Evolutionary conservation across 2,888 invertebrate species (phyloP).

Genomic region (Elgonia sp.): DNA sequence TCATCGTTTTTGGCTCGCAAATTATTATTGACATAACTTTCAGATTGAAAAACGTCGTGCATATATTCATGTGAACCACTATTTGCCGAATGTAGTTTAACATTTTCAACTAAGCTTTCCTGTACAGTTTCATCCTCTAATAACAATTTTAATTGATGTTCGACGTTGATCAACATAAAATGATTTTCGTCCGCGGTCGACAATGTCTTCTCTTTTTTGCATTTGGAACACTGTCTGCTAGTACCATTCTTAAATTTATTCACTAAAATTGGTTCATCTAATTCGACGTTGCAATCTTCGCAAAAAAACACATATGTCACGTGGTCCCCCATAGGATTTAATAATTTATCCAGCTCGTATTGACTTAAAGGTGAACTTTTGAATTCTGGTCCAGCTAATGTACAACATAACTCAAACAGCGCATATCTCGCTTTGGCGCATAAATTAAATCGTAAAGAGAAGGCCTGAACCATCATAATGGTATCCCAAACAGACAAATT

Average conservation of each 20-base stretch:
- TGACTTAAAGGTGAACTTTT: background rate
- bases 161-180: too few relatives aligned
- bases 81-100: too few relatives aligned
- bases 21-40: conserved; percentile 19
- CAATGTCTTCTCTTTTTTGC: too few relatives aligned
- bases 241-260: too few relatives aligned
- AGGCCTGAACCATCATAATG: conserved; percentile 16
- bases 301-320: conserved; percentile 42
- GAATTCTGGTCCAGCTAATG: conserved; percentile 1
- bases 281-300: conserved; percentile 36
- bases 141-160: too few relatives aligned
- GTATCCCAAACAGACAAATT: conserved; percentile 18
- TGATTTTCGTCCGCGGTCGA: too few relatives aligned
- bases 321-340: conserved; percentile 14
- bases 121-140: too few relatives aligned
- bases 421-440: conserved; percentile 14
- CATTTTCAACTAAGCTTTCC: too few relatives aligned
- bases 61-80: too few relatives aligned
- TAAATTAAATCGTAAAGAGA: conserved; percentile 2
- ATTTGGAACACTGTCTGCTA: too few relatives aligned
- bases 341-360: background rate
- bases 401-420: conserved; percentile 7
- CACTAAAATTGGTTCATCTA: conserved; percentile 25
- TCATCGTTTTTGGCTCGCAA: conserved; percentile 25
- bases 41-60: too few relatives aligned